Base-by-base conservation (phyloP, 1,140 invertebrate species). In the Drosophila murphyi region DNA sequence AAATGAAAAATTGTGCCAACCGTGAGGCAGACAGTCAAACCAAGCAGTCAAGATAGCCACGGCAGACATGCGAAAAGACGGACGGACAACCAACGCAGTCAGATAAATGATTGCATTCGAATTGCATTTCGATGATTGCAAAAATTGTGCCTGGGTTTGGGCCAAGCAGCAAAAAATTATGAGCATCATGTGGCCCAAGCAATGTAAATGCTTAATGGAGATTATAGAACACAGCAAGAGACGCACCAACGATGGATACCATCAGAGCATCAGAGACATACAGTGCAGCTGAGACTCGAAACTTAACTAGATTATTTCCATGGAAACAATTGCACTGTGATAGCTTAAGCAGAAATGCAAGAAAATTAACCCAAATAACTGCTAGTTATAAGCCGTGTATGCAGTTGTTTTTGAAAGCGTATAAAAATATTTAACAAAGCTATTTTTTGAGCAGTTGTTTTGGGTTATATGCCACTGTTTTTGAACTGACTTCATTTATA, bases 121-220 rank as follows among this genome's bases (percentile, higher is more conserved):
- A 88, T 88, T 85, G 80, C 85, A 90, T 85, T 88, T 89, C 85
- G 78, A 89, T 85, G 85, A 88, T 88, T 89, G 85, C 86, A 43
- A 88, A 88, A 87, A 89, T 88, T 43, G 39, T 43, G 39, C 3
- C 28, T 31, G 68, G 47, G 37, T 67, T 72, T 51, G 32, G 32
- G 63, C 59, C 72, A 80, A 60, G 80, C 76, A 85, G 64, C 35
- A 34, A 37, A 64, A 85, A 77, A 86, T 80, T 78, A 78, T 87
- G 82, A 82, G 55, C 71, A 78, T 77, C 63, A 80, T 77, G 70
- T 62, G 74, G 80, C 80, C 57, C 64, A 37, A 51, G 64, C 65
- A 60, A 80, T 72, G 72, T 78, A 43, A 80, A 62, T 56, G 57
- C 63, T 75, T 73, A 83, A 83, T 83, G 81, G 78, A 67, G 78